Percentiles rank a stretch among this genome's conserved stretches.
Evolutionary conservation across 2,888 invertebrate species (phyloP).

Genomic region (Mythimna impura): DNA sequence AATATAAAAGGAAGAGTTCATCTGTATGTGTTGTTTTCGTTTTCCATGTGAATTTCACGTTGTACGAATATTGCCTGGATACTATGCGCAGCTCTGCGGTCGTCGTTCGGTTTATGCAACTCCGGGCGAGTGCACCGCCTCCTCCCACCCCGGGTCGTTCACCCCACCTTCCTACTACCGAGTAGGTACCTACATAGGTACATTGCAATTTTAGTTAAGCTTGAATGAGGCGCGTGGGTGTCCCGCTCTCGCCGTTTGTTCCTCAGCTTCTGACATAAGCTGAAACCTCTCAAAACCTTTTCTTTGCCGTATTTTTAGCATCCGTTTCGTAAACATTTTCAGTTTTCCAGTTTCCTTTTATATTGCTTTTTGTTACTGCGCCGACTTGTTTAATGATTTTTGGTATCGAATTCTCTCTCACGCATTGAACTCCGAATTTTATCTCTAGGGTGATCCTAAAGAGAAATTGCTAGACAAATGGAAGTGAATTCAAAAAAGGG

Average conservation of each 20-base stretch:
- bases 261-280: conserved; percentile 60
- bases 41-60: conserved; percentile 54
- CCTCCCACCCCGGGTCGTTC: conserved; percentile 80
- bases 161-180: conserved; percentile 77
- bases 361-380: conserved; percentile 14
- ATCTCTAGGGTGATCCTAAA: conserved; percentile 50
- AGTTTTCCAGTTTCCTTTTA: conserved; percentile 16
- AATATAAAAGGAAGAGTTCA: conserved; percentile 23
- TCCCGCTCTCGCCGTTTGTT: conserved; percentile 69
- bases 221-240: conserved; percentile 82
- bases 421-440: conserved; percentile 24
- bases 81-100: conserved; percentile 73
- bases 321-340: conserved; percentile 18
- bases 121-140: conserved; percentile 75
- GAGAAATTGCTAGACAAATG: conserved; percentile 67
- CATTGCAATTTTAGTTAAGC: conserved; percentile 80
- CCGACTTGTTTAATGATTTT: conserved; percentile 9
- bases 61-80: conserved; percentile 68
- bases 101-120: conserved; percentile 82
- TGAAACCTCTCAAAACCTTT: conserved; percentile 55
- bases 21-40: conserved; percentile 36
- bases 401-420: not conserved
- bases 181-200: conserved; percentile 62
- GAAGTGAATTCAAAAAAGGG: conserved; percentile 68
- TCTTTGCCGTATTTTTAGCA: conserved; percentile 50